A percentile compares a stretch with the other conserved stretches of the same genome.
phyloP scores from a whole-genome alignment of 2,888 invertebrate species.

The Pachycephus smyrnensis region DNA sequence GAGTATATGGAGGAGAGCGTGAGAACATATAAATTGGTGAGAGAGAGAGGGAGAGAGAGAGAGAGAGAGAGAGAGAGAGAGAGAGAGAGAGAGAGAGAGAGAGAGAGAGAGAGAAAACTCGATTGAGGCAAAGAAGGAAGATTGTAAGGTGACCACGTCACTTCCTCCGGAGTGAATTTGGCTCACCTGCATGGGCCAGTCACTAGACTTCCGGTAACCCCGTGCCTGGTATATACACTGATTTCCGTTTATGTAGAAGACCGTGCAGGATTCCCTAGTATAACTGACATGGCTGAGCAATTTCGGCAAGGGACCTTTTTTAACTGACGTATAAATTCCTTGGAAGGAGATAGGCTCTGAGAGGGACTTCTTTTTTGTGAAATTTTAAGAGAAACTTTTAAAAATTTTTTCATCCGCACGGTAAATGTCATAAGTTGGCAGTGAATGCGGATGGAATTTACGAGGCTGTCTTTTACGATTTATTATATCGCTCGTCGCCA shows the following conservation, averaged over 20 bases:
- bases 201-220: constrained; percentile 52
- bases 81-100: constrained; percentile 20
- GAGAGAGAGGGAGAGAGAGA: constrained; percentile 19
- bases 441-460: not conserved
- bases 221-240: constrained; percentile 1
- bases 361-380: not conserved
- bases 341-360: not conserved
- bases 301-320: not conserved
- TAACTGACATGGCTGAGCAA: not conserved
- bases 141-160: constrained; percentile 35
- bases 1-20: constrained; percentile 46
- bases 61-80: constrained; percentile 25
- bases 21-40: constrained; percentile 53
- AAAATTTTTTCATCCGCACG: too few species aligned
- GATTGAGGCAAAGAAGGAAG: constrained; percentile 19
- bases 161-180: constrained; percentile 33
- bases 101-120: constrained; percentile 23
- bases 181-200: constrained; percentile 53
- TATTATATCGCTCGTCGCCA: not conserved
- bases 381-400: too few species aligned
- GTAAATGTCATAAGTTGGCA: not conserved
- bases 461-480: not conserved
- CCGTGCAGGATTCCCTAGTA: not conserved
- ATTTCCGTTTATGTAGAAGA: not conserved
- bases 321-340: not conserved